Conservation (phyloP, 2,113 vertebrate genomes). For the Globicephala melas region DNA sequence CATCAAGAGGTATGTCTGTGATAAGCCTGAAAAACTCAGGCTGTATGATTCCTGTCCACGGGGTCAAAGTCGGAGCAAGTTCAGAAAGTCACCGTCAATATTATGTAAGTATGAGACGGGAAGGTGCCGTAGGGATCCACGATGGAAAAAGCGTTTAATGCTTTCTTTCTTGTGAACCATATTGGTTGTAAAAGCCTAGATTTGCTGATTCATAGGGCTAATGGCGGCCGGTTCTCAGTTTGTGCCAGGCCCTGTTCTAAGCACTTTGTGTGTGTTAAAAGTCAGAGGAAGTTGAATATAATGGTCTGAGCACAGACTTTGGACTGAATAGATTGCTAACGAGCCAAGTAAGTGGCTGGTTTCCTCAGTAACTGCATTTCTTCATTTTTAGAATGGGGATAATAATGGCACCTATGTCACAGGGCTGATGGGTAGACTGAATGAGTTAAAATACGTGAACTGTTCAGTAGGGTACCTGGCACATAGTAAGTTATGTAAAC, state of each 20-base stretch:
- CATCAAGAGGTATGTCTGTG: background rate
- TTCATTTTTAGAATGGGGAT: background rate
- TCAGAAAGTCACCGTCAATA: background rate
- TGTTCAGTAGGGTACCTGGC: background rate
- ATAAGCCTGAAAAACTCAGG: background rate
- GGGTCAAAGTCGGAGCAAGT: background rate
- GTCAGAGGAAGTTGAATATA: background rate
- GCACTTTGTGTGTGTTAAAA: background rate
- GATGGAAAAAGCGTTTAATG: too few species aligned
- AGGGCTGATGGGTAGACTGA: background rate
- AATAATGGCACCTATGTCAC: accelerated
- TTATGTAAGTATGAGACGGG: background rate
- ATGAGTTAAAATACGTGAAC: background rate
- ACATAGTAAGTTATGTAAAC: background rate
- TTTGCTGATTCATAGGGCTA: background rate
- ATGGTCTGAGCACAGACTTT: background rate
- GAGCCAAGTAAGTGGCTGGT: background rate
- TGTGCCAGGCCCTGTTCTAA: background rate
- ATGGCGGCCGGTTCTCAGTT: background rate
- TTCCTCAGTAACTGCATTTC: background rate
- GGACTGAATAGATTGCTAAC: background rate
- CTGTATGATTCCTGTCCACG: background rate
- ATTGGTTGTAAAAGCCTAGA: background rate
- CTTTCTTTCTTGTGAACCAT: background rate
- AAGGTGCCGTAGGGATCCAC: background rate